A percentile compares a stretch with the other conserved stretches of the same genome.
These are phyloP conservation scores for Cancer borealis DNA, from an alignment of 2,888 invertebrate species.

Conservation along the genomic window DNA sequence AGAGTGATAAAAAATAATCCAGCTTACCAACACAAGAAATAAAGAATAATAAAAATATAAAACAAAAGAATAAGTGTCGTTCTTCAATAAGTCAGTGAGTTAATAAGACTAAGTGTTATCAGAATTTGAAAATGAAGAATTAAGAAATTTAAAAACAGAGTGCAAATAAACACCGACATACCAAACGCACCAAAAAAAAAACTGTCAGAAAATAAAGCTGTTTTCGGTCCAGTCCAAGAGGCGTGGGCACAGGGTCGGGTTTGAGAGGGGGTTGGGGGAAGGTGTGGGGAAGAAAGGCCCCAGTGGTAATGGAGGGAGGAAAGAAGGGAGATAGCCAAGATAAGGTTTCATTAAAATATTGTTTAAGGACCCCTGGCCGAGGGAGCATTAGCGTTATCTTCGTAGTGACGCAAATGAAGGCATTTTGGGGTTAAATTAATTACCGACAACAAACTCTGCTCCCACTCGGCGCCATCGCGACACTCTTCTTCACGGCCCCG, in stretches of 20 bases:
- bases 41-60: not conserved
- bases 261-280: not conserved
- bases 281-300: slow-evolving; percentile 13
- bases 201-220: not conserved
- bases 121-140: not conserved
- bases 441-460: slow-evolving; percentile 14
- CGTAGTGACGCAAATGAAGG: not conserved
- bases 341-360: not conserved
- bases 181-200: not conserved
- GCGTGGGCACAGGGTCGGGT: not conserved
- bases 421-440: slow-evolving; percentile 20
- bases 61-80: too few species aligned
- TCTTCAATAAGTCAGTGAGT: too few species aligned
- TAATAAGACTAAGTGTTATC: too few species aligned
- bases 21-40: not conserved
- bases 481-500: not conserved
- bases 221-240: not conserved
- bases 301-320: slow-evolving; percentile 24
- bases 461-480: not conserved
- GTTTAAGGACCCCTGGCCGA: not conserved
- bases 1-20: not conserved
- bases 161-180: not conserved
- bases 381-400: slow-evolving; percentile 24
- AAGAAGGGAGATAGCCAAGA: not conserved
- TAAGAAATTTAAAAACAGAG: not conserved